Evolutionary conservation across 2,113 vertebrate species (phyloP), one percentile per base, ranked within the genome.

Genomic region (Poecilia latipinna): DNA sequence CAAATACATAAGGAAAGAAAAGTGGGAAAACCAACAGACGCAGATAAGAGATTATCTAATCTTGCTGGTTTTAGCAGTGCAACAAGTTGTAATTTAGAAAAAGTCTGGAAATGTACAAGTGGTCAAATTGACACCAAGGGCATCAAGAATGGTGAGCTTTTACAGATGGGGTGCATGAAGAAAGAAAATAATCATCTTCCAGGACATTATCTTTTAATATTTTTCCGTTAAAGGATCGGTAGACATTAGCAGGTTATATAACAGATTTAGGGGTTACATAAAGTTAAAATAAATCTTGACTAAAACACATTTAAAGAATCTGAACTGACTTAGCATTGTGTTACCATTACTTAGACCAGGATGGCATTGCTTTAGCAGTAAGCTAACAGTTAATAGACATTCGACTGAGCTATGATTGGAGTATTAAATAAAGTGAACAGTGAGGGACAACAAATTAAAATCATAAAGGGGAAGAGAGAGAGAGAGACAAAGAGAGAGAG

Each of bases 361-460:
- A 51, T 57, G 28, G 64, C 29, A 37, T 32, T 39, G n/a, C n/a
- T 78, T 62, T 19, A 28, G 31, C 61, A n/a, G 4, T 64, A 6
- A 70, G 26, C 60, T 31, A 51, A 61, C 35, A 0, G 54, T 63
- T 65, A 3, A 61, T 65, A 8, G 11, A 70, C 67, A 70, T 51
- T 65, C 39, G 75, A 62, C 19, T 0, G 51, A 7, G n/a, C 22
- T 48, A 1, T 73, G 35, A 62, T 72, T 51, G 65, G 12, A 44
- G 37, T 48, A 39, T 75, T 69, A 37, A n/a, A 13, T 69, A 4
- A 70, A 35, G 61, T 82, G 48, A 81, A 37, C 3, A 32, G 72
- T 22, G 35, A 69, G 42, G 39, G 33, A 66, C 0, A 8, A 63
- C 66, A 60, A 31, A 68, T 37, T 19, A 65, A 28, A 15, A 51